Base-by-base conservation (phyloP, 2,113 vertebrate species). In the Antigone vipio region DNA sequence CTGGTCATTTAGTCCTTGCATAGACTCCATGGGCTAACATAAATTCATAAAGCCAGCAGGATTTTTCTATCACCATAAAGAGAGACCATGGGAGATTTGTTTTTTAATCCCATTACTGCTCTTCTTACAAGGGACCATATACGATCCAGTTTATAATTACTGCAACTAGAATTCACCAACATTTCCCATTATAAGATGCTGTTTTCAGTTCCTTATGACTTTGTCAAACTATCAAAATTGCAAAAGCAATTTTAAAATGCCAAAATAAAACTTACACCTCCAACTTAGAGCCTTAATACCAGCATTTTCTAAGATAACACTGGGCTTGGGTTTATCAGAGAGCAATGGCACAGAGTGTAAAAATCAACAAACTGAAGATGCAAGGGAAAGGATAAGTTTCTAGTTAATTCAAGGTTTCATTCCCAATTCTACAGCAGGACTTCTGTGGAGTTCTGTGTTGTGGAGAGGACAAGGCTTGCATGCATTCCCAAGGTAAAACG, bases 371-470 rank as follows among this genome's bases (percentile, higher is more conserved):
- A 38, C 5, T 22, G 23, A 72, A 67, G 38, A 59, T 45, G 11
- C n/a, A 73, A 71, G 32, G 29, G 18, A 16, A 44, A 73, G 58
- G 9, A 5, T 49, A 35, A 35, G 4, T 64, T 89, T 81, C 30
- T 45, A 18, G 16, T 66, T 76, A 45, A 49, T 53, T 75, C 34
- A 53, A 40, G 6, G 21, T 63, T 90, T 77, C 13, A 44, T 68
- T 85, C 34, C 26, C 4, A 56, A 1, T 71, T 60, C 34, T 53
- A n/a, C 38, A 56, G 40, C 8, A 69, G 42, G 15, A 60, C 13
- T 74, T 64, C 8, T 4, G 5, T 24, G 13, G 22, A 42, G 26
- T 55, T 87, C n/a, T 60, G 32, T 0, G 0, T 11, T 11, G 4
- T 14, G 5, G 18, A 42, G 30, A 88, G 13, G 10, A 60, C 12